Evolutionary conservation across 2,888 invertebrate genomes (phyloP).

Genomic region (Protophormia terraenovae): DNA sequence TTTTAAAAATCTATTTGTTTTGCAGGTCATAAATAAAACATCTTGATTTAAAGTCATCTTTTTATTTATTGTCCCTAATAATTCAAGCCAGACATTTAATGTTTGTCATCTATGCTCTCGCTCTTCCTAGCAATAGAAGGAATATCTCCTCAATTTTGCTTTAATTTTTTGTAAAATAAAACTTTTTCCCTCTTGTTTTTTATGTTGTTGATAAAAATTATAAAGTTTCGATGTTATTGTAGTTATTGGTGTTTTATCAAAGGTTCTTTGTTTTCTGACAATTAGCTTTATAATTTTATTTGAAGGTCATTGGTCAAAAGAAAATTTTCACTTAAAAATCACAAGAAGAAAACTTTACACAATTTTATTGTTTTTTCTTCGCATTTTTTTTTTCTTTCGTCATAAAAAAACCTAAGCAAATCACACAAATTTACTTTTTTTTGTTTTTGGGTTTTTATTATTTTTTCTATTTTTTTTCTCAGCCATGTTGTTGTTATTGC

Average conservation of each 20-base stretch:
- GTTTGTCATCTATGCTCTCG: background rate
- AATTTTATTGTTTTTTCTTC: background rate
- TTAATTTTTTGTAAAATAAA: background rate
- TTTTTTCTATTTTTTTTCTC: background rate
- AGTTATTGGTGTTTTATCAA: background rate
- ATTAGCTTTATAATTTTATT: background rate
- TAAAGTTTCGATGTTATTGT: background rate
- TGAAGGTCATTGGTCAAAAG: constrained; percentile 22
- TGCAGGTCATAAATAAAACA: background rate
- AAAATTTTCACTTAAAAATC: background rate
- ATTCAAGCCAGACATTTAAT: background rate
- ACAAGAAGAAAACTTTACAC: background rate
- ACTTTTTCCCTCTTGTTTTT: background rate
- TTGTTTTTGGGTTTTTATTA: background rate
- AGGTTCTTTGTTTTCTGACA: background rate
- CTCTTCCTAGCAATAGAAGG: background rate
- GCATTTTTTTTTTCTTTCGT: background rate
- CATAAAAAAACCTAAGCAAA: constrained; percentile 4
- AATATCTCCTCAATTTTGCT: background rate
- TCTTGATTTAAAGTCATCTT: background rate
- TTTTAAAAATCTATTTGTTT: background rate
- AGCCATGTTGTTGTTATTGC: background rate
- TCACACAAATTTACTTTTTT: constrained; percentile 16
- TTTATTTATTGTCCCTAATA: background rate
- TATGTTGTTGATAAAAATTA: background rate